A percentile compares a stretch with the other conserved stretches of the same genome.
Conservation (phyloP, 1,140 invertebrate genomes). For the Hyles vespertilio region DNA sequence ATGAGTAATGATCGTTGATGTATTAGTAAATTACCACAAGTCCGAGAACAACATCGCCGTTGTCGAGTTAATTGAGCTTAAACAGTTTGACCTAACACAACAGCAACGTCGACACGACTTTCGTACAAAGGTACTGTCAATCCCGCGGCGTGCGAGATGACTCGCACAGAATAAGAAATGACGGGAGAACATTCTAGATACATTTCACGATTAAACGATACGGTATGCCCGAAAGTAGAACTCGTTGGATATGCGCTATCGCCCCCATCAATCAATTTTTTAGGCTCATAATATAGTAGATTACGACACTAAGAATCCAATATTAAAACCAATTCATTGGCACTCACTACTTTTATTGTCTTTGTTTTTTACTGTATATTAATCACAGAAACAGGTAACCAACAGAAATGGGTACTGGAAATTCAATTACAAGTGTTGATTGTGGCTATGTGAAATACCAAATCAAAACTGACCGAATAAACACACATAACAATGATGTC, state of each 20-base stretch:
- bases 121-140: constrained; percentile 55
- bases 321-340: neutral
- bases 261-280: constrained; percentile 14
- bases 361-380: too few species aligned
- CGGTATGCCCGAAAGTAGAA: neutral
- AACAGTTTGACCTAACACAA: constrained; percentile 47
- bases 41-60: constrained; percentile 42
- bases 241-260: constrained; percentile 3
- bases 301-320: neutral
- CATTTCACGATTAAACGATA: constrained; percentile 11
- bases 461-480: constrained; percentile 10
- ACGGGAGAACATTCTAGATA: constrained; percentile 36
- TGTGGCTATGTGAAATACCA: neutral
- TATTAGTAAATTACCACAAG: constrained; percentile 59
- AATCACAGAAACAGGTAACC: too few species aligned
- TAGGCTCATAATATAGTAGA: constrained; percentile 1
- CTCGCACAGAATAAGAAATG: constrained; percentile 40
- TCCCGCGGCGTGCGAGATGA: constrained; percentile 26
- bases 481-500: constrained; percentile 16
- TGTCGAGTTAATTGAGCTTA: constrained; percentile 61
- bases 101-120: constrained; percentile 47
- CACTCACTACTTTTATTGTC: too few species aligned
- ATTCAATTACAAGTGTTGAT: too few species aligned
- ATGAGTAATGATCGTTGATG: constrained; percentile 46
- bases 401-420: too few species aligned